Evolutionary conservation across 1,140 invertebrate species (phyloP).

Genomic region (Rhynchophorus ferrugineus): DNA sequence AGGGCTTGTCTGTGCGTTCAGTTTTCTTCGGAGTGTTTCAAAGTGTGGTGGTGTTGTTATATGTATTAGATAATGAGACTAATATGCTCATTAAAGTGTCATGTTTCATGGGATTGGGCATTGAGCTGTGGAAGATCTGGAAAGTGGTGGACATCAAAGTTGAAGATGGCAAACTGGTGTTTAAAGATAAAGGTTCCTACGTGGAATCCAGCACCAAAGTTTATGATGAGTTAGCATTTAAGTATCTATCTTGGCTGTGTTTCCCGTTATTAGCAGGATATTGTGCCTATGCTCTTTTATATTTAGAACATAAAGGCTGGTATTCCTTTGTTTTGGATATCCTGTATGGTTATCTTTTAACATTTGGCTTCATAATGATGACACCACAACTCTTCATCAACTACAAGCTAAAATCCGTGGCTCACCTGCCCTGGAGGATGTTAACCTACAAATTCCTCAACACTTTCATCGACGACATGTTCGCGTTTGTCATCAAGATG

Average conservation of each 20-base stretch:
- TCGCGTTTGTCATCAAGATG: conserved; percentile 99
- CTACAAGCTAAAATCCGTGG: conserved; percentile 98
- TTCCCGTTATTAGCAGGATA: conserved; percentile 91
- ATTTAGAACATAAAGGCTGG: conserved; percentile 98
- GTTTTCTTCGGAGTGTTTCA: conserved; percentile 99
- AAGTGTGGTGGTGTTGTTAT: conserved; percentile 87
- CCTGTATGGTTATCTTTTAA: conserved; percentile 96
- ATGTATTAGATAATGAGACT: conserved; percentile 97
- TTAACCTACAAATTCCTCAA: conserved; percentile 99
- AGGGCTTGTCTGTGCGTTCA: conserved; percentile 94
- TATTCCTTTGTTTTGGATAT: conserved; percentile 76
- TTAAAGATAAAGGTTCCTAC: conserved; percentile 95
- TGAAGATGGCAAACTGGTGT: conserved; percentile 66
- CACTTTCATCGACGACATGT: conserved; percentile 99
- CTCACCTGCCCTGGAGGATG: conserved; percentile 98
- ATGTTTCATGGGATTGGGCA: conserved; percentile 87
- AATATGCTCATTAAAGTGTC: conserved; percentile 92
- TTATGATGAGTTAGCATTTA: conserved; percentile 94
- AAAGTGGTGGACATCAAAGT: conserved; percentile 88
- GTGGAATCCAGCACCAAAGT: conserved; percentile 89
- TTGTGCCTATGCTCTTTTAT: conserved; percentile 92
- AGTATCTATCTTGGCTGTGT: conserved; percentile 91
- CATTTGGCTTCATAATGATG: conserved; percentile 99
- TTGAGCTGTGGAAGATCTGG: conserved; percentile 99
- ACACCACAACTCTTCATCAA: conserved; percentile 99